Base-by-base conservation (phyloP, 1,140 invertebrate genomes). In the Drosophila orosa region DNA sequence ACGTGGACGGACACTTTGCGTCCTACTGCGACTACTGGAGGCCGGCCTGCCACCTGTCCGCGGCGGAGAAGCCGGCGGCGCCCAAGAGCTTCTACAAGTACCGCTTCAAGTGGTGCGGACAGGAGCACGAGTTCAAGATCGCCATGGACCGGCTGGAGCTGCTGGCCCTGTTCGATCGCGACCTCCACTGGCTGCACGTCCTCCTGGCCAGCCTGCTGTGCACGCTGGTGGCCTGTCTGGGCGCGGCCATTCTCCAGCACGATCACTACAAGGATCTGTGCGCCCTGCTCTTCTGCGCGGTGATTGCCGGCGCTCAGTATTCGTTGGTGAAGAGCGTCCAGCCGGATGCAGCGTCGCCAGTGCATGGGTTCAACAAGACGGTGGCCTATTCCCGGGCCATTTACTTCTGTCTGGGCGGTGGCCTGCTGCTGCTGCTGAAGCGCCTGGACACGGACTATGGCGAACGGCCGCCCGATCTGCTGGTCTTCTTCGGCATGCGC, bases 301-400 rank as follows among this genome's bases (percentile, higher is more conserved):
- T 99, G 24, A 98, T 99, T 45, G 98, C 98, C 12, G 96, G 98
- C 10, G 98, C 98, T 91, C 98, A 99, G 92, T 99, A 99, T 92
- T 99, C 98, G 1, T 93, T 99, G 48, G 93, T 99, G 15, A 99
- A 99, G 93, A 99, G 98, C 92, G 99, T 99, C 5, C 99, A 99
- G 90, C 99, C 99, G 2, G 99, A 99, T 93, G 98, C 98, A 0
- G 96, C 98, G 0, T 99, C 98, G 5, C 98, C 99, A 0, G 98
- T 98, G 15, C 98, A 99, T 92, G 98, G 99, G 3, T 99, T 98
- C 91, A 99, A 99, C 92, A 95, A 97, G 78, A 95, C 99, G 59
- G 97, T 99, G 24, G 96, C 98, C 27, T 99, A 98, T 83, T 97
- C 96, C 0, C 94, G 98, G 62, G 97, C 99, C 13, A 96, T 99